phyloP scores from a whole-genome alignment of 2,888 invertebrate species.

The Tetramorium bicarinatum region DNA sequence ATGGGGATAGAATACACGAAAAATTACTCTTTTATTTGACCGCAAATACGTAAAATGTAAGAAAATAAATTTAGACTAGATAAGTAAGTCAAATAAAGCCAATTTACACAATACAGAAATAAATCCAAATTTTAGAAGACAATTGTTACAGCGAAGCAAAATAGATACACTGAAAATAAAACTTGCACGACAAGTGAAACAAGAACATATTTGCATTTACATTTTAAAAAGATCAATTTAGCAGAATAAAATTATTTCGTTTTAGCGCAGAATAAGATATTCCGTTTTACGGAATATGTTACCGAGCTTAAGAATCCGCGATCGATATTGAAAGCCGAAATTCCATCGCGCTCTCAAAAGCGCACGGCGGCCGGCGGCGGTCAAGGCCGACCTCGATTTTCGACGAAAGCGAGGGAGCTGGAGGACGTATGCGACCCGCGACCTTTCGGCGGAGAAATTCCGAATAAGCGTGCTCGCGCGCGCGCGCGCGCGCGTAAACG shows the following conservation, averaged over 20 bases:
- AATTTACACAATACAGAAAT: not conserved
- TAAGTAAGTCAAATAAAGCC: not conserved
- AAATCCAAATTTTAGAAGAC: not conserved
- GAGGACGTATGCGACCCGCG: conserved; percentile 38
- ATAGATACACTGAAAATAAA: not conserved
- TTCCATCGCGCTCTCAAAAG: not conserved
- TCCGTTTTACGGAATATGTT: not conserved
- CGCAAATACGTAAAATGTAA: not conserved
- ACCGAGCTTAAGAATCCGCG: not conserved
- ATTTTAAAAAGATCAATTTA: not conserved
- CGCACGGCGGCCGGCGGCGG: not conserved
- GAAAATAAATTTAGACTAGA: too few relatives aligned
- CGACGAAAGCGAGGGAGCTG: conserved; percentile 71
- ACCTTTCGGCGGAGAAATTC: conserved; percentile 64
- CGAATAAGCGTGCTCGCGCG: conserved; percentile 21
- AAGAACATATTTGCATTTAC: not conserved
- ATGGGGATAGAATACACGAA: too few relatives aligned
- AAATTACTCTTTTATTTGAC: too few relatives aligned
- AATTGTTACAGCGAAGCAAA: not conserved
- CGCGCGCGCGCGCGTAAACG: not conserved
- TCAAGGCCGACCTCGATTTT: conserved; percentile 63
- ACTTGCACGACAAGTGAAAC: not conserved
- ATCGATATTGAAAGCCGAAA: not conserved
- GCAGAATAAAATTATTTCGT: not conserved
- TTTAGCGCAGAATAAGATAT: not conserved